Base-by-base conservation (phyloP, 2,888 invertebrate species). In the Hirudinaria manillensis region DNA sequence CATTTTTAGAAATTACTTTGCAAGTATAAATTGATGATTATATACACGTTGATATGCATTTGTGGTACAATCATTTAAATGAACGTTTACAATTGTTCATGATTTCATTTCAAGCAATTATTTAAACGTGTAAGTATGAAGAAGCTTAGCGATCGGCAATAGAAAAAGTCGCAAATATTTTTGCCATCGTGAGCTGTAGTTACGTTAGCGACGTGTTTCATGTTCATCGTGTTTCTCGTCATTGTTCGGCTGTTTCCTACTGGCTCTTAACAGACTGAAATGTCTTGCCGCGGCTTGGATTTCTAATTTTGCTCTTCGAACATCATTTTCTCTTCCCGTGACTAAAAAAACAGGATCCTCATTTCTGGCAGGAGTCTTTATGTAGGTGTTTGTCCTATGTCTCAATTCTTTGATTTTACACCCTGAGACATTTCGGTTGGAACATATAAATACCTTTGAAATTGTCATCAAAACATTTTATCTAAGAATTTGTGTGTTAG, bases 401-500 rank as follows among this genome's bases (percentile, higher is more conserved):
- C 74, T 45, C 51, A 72, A 72, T 34, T 72, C 56, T 32, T 72
- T 72, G 7, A 72, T 72, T 32, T 72, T 72, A 55, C 72, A 72
- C 19, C 72, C 72, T 72, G 24, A 16, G 45, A 45, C 10, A 34
- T n/a, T 45, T 45, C 45, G 45, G 45, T 45, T 45, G 13, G 3
- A 45, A 45, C 13, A 3, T 45, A 45, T 45, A 55, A 55, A 36
- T 72, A 55, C 16, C 36, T 56, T 29, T 29, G 27, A 32, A 32
- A 21, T 32, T 29, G 61, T 21, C 32, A 29, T 16, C 7, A 1
- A 2, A 56, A 32, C n/a, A 34, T 27, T 27, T n/a, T 56, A 36
- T 72, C 32, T 72, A 36, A 32, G 29, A 56, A 55, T 29, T 34
- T 72, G 7, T 27, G 21, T 72, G 32, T 19, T 21, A 55, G 34